These are phyloP conservation scores for Drosophila prolongata DNA, from an alignment of 2,888 invertebrate species.

Conservation along the genomic window DNA sequence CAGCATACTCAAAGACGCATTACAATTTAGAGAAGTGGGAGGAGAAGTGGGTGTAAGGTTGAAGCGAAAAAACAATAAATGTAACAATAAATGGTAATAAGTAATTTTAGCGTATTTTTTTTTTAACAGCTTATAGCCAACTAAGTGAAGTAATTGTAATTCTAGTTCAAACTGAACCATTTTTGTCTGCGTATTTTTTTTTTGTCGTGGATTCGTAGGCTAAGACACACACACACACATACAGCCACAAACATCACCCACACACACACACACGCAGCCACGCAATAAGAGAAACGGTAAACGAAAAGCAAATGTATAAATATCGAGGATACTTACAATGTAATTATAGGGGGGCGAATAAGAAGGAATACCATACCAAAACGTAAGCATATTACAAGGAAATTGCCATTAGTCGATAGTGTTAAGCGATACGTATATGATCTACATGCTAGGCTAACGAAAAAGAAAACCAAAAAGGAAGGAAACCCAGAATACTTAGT, in stretches of 20 bases:
- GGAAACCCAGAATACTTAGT: constrained; percentile 27
- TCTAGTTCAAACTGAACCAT: constrained; percentile 54
- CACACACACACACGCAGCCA: constrained; percentile 17
- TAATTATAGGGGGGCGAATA: constrained; percentile 30
- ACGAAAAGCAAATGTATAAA: constrained; percentile 49
- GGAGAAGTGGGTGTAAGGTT: constrained; percentile 11
- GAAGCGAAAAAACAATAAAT: constrained; percentile 51
- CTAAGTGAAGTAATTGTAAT: constrained; percentile 56
- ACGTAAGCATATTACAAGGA: constrained; percentile 66
- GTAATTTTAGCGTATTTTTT: constrained; percentile 68
- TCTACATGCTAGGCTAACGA: constrained; percentile 23
- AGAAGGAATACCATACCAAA: constrained; percentile 44
- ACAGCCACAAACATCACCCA: constrained; percentile 26
- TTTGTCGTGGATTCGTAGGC: constrained; percentile 37
- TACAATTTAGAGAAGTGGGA: constrained; percentile 36
- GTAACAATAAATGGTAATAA: constrained; percentile 63
- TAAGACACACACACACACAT: constrained; percentile 27
- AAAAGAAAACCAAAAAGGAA: neutral
- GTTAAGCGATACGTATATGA: constrained; percentile 63
- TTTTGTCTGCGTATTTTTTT: constrained; percentile 41
- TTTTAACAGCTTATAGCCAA: constrained; percentile 72
- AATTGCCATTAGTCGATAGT: constrained; percentile 80
- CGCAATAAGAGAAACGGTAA: constrained; percentile 33
- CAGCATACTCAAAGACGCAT: constrained; percentile 77
- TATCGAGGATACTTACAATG: constrained; percentile 42